Conservation (phyloP, 2,113 vertebrate genomes). For the Ondatra zibethicus region DNA sequence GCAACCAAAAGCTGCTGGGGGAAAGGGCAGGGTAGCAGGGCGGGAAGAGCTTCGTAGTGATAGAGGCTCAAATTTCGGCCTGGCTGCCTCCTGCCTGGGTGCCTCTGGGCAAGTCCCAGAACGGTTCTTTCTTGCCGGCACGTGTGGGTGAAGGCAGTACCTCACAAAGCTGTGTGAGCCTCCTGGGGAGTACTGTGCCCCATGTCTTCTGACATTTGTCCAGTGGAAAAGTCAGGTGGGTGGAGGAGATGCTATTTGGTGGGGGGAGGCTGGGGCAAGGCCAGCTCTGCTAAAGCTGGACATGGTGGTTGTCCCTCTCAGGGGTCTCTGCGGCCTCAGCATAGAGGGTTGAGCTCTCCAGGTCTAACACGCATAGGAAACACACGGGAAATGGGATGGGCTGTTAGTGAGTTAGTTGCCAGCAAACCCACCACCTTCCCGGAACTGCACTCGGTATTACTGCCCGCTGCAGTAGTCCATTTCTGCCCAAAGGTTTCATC, state of each 20-base stretch:
- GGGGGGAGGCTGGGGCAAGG: neutral
- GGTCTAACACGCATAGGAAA: neutral
- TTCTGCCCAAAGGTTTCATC: neutral
- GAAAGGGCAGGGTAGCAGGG: constrained; percentile 42
- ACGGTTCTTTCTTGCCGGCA: neutral
- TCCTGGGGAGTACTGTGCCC: neutral
- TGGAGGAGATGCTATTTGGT: neutral
- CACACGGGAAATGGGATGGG: neutral
- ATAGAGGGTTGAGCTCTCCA: neutral
- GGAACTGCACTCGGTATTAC: neutral
- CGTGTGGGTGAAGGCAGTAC: neutral
- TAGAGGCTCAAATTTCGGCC: constrained; percentile 36
- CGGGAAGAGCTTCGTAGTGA: constrained; percentile 43
- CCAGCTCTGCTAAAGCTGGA: too few species aligned
- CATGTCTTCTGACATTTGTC: neutral
- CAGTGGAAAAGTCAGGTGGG: neutral
- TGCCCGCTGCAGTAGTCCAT: neutral
- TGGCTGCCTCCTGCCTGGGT: neutral
- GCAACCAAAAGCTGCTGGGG: constrained; percentile 56
- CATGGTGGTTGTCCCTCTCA: too few species aligned
- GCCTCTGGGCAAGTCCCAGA: constrained; percentile 18
- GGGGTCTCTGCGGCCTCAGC: neutral
- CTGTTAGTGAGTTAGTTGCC: neutral
- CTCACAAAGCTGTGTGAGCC: neutral
- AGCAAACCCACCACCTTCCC: neutral